Percentiles rank a stretch among this genome's conserved stretches.
Conservation (phyloP, 2,888 invertebrate genomes). For the Andrena chrysosceles region DNA sequence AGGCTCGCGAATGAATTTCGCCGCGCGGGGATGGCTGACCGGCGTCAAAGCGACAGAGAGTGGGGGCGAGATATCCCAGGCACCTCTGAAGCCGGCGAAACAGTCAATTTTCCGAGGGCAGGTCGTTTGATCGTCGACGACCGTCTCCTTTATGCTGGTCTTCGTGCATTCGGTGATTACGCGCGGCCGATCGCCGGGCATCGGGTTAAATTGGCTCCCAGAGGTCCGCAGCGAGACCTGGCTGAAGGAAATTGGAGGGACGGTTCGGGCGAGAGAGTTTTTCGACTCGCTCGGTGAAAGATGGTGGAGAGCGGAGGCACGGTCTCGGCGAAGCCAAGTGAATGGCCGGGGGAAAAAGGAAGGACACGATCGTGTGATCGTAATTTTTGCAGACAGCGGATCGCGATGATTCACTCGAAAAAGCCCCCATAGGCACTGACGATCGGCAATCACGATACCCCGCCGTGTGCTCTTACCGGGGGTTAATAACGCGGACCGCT, state of each 20-base stretch:
- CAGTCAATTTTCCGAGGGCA: constrained; percentile 43
- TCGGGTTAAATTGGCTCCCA: constrained; percentile 51
- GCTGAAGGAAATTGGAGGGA: constrained; percentile 52
- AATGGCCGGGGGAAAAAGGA: constrained; percentile 35
- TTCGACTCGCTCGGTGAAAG: constrained; percentile 29
- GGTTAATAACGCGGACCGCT: constrained; percentile 77
- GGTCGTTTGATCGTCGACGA: constrained; percentile 19
- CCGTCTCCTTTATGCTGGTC: constrained; percentile 28
- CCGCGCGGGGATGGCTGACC: neutral
- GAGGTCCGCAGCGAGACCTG: constrained; percentile 7
- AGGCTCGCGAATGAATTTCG: neutral
- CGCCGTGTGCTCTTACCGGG: constrained; percentile 67
- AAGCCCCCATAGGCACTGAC: constrained; percentile 69
- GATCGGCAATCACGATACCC: constrained; percentile 77
- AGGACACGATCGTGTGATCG: constrained; percentile 72
- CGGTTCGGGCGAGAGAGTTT: constrained; percentile 24
- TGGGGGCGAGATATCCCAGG: neutral
- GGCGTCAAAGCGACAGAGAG: neutral
- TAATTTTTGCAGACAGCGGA: constrained; percentile 71
- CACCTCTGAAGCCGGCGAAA: constrained; percentile 20
- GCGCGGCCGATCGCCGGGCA: constrained; percentile 42
- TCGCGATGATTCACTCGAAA: constrained; percentile 72
- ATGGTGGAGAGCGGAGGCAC: neutral
- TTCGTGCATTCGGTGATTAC: constrained; percentile 51
- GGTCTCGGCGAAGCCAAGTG: constrained; percentile 10